Base-by-base conservation (phyloP, 2,888 invertebrate genomes). In the Tetragonula carbonaria region DNA sequence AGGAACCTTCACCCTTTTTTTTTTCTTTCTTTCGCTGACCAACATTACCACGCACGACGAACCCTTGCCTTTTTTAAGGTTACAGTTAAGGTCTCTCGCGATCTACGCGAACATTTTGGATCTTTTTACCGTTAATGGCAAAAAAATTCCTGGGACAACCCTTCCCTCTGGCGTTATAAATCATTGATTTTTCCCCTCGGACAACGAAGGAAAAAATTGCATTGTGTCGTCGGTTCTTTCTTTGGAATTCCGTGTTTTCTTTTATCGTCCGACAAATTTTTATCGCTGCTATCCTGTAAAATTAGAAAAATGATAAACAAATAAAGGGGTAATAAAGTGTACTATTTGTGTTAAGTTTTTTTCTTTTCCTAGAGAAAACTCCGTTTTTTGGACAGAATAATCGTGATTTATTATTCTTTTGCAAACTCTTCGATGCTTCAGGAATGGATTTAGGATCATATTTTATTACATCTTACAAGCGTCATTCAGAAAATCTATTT, bases 1-100 rank as follows among this genome's bases (percentile, higher is more conserved):
- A 33, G 3, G 62, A 11, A 21, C 2, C 66, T 50, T 66, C 73
- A 55, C 77, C 21, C 23, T 57, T 55, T 74, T 70, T 70, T 80
- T 83, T 70, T 80, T 83, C 78, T 74, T 70, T 67, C 78, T 80
- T 80, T 81, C 62, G 75, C 67, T 65, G 62, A 68, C 76, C 82
- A 67, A 82, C 65, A 57, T 82, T 70, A 51, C 65, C 59, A 70
- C 51, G 78, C 72, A 53, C 68, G 72, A 28, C 2, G 76, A 71
- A 80, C 73, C 84, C 74, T 82, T 83, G 55, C 66, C 67, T 74
- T 82, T 28, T 86, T 90, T 88, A 78, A 66, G 33, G 79, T 70
- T 81, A 85, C 86, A 82, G 90, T 90, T 87, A 86, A 45, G 73
- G 76, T 73, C 16, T n/a, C 1, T 0, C 33, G 33, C 45, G 18